Base-by-base conservation (phyloP, 2,797 vertebrate genomes). In the Mormyrops attenuatus region DNA sequence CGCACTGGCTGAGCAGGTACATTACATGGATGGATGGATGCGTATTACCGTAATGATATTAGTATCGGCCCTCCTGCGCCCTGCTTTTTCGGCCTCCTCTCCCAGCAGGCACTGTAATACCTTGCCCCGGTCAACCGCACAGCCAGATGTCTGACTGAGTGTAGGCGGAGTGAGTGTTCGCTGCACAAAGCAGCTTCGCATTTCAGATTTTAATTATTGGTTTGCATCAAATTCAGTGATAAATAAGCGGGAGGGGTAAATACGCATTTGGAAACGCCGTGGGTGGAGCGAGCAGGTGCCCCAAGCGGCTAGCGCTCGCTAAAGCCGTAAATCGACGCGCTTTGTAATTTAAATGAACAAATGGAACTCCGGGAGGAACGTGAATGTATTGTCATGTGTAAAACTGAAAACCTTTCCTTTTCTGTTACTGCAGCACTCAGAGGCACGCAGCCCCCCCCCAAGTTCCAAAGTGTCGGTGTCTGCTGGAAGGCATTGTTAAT, bases 11-110 rank as follows among this genome's bases (percentile, higher is more conserved):
- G 41, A 80, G 73, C 50, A 53, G 49, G 8, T 38, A 73, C 82
- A 49, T 22, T 11, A 50, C 52, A 52, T 20, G 50, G 82, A 52
- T 49, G 73, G 73, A 47, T 80, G 73, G 34, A 80, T 44, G 7
- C 3, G 5, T 53, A 86, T 86, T 52, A 49, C 26, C 13, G 84
- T 86, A 86, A 52, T 15, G 49, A 86, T 86, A 80, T 47, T 41
- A 93, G 89, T 89, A 93, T 91, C 92, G 92, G 92, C 90, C 89
- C 88, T 91, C 89, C 89, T 89, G 92, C 55, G 85, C 91, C 26
- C 69, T 57, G 50, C 52, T 50, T 85, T 73, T 50, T 91, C 90
- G 89, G 55, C 85, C 73, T 53, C 89, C 53, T n/a, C 82, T 82
- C 85, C 15, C 20, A 34, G 89, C 66, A 47, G 88, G 38, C 63